Conservation (phyloP, 1,140 invertebrate genomes). For the Aethina tumida region DNA sequence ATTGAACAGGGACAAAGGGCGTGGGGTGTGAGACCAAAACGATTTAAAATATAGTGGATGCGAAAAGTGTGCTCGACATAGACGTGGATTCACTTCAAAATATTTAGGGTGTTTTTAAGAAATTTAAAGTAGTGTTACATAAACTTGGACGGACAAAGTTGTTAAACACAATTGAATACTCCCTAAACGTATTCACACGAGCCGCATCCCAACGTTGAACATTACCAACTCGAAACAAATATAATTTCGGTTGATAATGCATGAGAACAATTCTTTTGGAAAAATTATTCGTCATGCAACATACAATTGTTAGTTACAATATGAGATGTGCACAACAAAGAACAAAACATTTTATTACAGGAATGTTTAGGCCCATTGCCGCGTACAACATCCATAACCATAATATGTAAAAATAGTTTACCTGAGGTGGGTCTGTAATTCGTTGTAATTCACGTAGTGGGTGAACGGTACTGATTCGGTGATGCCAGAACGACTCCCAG, state of each 20-base stretch:
- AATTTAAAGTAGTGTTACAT: too few relatives aligned
- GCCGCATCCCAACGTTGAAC: too few relatives aligned
- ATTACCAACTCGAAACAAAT: too few relatives aligned
- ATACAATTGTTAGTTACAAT: slow-evolving; percentile 27
- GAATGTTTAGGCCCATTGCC: too few relatives aligned
- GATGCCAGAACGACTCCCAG: slow-evolving; percentile 44
- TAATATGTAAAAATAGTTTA: slow-evolving; percentile 31
- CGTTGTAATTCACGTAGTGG: slow-evolving; percentile 77
- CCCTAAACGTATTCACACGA: too few relatives aligned
- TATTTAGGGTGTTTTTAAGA: too few relatives aligned
- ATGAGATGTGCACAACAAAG: slow-evolving; percentile 21
- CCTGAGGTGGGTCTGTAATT: slow-evolving; percentile 71
- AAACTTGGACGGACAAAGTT: too few relatives aligned
- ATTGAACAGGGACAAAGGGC: slow-evolving; percentile 1
- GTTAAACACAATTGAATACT: too few relatives aligned
- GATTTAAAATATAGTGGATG: background rate
- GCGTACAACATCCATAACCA: slow-evolving; percentile 6
- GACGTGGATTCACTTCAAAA: background rate
- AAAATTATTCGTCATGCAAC: slow-evolving; percentile 20
- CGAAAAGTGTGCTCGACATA: background rate
- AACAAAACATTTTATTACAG: too few relatives aligned
- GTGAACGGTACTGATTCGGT: slow-evolving; percentile 52
- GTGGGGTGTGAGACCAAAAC: too few relatives aligned
- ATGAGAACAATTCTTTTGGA: too few relatives aligned
- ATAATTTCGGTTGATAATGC: too few relatives aligned